phyloP scores from a whole-genome alignment of 2,888 invertebrate genomes.

The Caenorhabditis sp. region DNA sequence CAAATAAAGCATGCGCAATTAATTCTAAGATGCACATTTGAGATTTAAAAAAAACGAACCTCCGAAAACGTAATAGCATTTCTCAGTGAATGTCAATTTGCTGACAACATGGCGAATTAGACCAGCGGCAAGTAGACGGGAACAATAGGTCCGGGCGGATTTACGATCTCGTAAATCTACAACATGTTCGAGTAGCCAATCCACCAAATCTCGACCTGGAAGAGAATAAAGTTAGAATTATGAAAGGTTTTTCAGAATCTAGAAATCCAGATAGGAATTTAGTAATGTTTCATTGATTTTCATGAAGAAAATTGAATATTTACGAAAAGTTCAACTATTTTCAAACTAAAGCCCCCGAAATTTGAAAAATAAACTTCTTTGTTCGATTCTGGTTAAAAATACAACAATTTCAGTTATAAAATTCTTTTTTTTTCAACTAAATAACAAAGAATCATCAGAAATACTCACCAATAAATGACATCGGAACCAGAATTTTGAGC shows the following conservation, averaged over 20 bases:
- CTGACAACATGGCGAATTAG: slow-evolving; percentile 67
- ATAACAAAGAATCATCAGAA: no score
- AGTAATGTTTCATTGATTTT: background rate
- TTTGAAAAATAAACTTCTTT: no score
- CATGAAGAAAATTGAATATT: no score
- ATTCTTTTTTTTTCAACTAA: no score
- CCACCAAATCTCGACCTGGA: slow-evolving; percentile 63
- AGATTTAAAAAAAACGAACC: slow-evolving; percentile 31
- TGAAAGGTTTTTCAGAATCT: no score
- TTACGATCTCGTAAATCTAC: slow-evolving; percentile 60
- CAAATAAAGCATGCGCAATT: no score
- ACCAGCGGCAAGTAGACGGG: slow-evolving; percentile 57
- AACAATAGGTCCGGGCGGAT: slow-evolving; percentile 49
- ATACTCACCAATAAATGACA: slow-evolving; percentile 87
- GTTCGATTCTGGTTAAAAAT: no score
- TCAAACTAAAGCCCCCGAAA: no score
- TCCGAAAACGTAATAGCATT: slow-evolving; percentile 65
- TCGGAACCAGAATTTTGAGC: slow-evolving; percentile 98
- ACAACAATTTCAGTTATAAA: no score
- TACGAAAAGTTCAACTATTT: no score
- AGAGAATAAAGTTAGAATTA: background rate
- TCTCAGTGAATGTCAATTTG: slow-evolving; percentile 67
- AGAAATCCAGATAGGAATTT: no score
- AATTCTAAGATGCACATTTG: no score
- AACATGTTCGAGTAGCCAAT: slow-evolving; percentile 66